Evolutionary conservation across 2,888 invertebrate genomes (phyloP), one percentile per base, ranked within the genome.

Genomic region (Tetheella fluctuosa): DNA sequence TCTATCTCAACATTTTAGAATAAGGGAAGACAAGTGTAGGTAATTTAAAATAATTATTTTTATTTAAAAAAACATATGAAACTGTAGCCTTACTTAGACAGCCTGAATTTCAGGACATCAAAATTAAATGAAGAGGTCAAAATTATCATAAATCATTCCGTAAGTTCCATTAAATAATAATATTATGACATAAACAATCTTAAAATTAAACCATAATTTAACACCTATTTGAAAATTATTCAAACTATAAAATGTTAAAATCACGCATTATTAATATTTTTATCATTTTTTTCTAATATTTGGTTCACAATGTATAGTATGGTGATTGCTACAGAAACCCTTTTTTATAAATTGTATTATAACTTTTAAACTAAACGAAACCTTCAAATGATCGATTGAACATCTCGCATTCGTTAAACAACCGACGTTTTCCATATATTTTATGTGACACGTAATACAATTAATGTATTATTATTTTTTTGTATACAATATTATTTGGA

Each of bases 401-500:
- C 7, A 28, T 17, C n/a, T n/a, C 12, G 12, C 25, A 60, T 77
- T 73, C 65, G 71, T 74, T 65, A 28, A 25, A 77, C 74, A 72
- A 77, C 72, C 62, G 53, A 34, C 20, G 23, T 37, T 55, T 15
- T 20, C 6, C n/a, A 34, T 54, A 12, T 30, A 54, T 59, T 64
- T 63, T 60, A 64, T 61, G 61, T 69, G 71, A 74, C 73, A 76
- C 73, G 70, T 68, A 64, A 68, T 68, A 68, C 58, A 58, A 4
- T 25, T 25, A n/a, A n/a, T 25, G 59, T 66, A 55, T 61, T 52
- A 53, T 60, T 1, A 64, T 64, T 20, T 69, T 68, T 69, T 64
- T 63, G 67, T 66, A 59, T 75, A 68, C 64, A 74, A 67, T 69
- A 70, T 75, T 71, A 70, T 77, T 73, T 76, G 77, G 73, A 73